These are phyloP conservation scores for Burhinus oedicnemus DNA, from an alignment of 2,113 vertebrate species.

Conservation along the genomic window DNA sequence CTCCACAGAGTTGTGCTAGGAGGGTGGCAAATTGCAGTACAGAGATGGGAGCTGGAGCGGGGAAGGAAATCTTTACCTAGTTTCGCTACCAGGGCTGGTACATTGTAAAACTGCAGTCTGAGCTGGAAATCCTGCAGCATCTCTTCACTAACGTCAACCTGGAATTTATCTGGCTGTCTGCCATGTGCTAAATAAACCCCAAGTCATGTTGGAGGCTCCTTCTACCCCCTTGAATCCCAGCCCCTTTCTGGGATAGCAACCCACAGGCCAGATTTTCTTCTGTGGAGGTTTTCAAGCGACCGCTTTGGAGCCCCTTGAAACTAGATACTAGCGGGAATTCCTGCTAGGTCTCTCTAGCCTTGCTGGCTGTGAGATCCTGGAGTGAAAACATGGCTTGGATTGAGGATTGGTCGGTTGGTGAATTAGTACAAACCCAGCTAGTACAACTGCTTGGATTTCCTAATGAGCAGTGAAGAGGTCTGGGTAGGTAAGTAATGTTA, in stretches of 20 bases:
- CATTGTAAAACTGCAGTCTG: background rate
- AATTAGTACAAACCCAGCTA: background rate
- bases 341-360: constrained; percentile 30
- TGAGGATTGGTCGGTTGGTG: background rate
- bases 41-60: background rate
- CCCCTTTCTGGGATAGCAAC: constrained; percentile 50
- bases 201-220: constrained; percentile 60
- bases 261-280: constrained; percentile 53
- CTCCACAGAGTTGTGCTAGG: background rate
- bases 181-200: constrained; percentile 66
- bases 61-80: background rate
- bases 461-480: background rate
- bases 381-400: constrained; percentile 36
- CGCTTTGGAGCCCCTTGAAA: constrained; percentile 56
- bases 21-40: background rate
- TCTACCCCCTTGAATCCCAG: constrained; percentile 62
- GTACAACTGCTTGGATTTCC: background rate
- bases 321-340: constrained; percentile 57
- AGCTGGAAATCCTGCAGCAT: constrained; percentile 47
- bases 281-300: constrained; percentile 37
- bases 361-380: constrained; percentile 14
- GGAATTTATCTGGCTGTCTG: constrained; percentile 65
- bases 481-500: background rate
- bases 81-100: background rate
- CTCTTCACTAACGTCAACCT: constrained; percentile 29